Percentiles rank a stretch among this genome's conserved stretches.
Evolutionary conservation across 1,140 invertebrate species (phyloP).

Genomic region (Pissodes strobi): DNA sequence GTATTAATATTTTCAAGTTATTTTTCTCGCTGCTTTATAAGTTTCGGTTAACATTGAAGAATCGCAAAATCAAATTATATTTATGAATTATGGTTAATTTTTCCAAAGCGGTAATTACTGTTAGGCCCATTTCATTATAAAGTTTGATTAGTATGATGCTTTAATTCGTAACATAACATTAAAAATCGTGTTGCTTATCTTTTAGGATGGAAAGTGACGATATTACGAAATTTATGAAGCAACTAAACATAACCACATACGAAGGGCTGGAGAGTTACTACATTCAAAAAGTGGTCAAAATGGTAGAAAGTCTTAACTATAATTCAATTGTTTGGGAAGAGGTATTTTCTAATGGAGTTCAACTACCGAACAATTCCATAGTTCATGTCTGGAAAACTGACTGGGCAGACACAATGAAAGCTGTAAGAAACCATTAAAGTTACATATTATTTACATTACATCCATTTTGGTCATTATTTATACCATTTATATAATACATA

Average conservation of each 20-base stretch:
- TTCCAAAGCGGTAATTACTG: no score
- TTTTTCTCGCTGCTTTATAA: no score
- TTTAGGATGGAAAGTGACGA: constrained; percentile 75
- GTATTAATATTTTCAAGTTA: no score
- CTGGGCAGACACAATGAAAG: constrained; percentile 17
- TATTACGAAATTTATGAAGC: constrained; percentile 73
- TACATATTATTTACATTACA: no score
- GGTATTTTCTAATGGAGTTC: constrained; percentile 80
- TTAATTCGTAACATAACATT: neutral
- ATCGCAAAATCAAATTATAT: no score
- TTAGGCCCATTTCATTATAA: no score
- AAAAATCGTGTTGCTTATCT: neutral
- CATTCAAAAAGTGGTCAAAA: constrained; percentile 67
- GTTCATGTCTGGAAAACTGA: constrained; percentile 73
- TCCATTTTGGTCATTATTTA: no score
- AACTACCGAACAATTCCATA: constrained; percentile 66
- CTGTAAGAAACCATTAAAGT: constrained; percentile 14
- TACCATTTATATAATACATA: neutral
- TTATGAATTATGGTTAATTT: no score
- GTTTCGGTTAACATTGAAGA: no score
- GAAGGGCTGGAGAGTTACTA: constrained; percentile 70
- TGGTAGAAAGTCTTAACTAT: constrained; percentile 56
- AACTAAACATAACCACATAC: constrained; percentile 64
- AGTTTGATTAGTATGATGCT: no score
- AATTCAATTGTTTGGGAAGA: constrained; percentile 90